These are phyloP conservation scores for Drosophila mimetica DNA, from an alignment of 2,888 invertebrate genomes.

Conservation along the genomic window DNA sequence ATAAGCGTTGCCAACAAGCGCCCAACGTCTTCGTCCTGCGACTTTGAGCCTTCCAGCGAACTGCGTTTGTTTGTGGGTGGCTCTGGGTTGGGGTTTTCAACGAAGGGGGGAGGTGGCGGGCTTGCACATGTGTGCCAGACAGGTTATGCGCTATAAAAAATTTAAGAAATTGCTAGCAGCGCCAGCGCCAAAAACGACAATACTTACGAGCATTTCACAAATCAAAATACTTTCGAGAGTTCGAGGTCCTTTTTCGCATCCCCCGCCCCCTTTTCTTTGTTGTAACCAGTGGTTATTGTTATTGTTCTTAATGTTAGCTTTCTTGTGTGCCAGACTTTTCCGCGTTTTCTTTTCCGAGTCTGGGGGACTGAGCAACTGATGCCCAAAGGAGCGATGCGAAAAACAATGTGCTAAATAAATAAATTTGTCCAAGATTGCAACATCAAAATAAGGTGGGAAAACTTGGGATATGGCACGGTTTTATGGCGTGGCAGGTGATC, in stretches of 20 bases:
- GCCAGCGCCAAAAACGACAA: conserved; percentile 75
- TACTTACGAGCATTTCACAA: conserved; percentile 75
- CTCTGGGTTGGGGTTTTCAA: too few species aligned
- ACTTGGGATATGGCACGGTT: conserved; percentile 12
- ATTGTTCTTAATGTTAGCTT: conserved; percentile 36
- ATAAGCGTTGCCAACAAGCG: conserved; percentile 76
- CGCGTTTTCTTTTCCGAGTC: conserved; percentile 18
- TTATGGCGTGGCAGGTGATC: conserved; percentile 34
- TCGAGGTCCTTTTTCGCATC: not conserved
- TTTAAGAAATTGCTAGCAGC: conserved; percentile 75
- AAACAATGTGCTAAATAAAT: conserved; percentile 71
- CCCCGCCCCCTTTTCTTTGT: conserved; percentile 16
- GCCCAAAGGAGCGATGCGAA: conserved; percentile 43
- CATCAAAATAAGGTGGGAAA: conserved; percentile 34
- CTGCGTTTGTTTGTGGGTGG: conserved; percentile 40
- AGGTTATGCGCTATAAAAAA: conserved; percentile 80
- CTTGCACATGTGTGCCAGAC: conserved; percentile 73
- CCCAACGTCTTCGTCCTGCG: conserved; percentile 55
- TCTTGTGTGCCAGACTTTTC: conserved; percentile 35
- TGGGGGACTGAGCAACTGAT: conserved; percentile 55
- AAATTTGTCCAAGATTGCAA: conserved; percentile 43
- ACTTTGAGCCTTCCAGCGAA: conserved; percentile 64
- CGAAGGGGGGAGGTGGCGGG: not conserved
- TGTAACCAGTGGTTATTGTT: conserved; percentile 44
- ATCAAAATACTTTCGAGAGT: conserved; percentile 70